These are phyloP conservation scores for Zhuqinia jingwanae DNA, from an alignment of 2,888 invertebrate species.

Conservation along the genomic window DNA sequence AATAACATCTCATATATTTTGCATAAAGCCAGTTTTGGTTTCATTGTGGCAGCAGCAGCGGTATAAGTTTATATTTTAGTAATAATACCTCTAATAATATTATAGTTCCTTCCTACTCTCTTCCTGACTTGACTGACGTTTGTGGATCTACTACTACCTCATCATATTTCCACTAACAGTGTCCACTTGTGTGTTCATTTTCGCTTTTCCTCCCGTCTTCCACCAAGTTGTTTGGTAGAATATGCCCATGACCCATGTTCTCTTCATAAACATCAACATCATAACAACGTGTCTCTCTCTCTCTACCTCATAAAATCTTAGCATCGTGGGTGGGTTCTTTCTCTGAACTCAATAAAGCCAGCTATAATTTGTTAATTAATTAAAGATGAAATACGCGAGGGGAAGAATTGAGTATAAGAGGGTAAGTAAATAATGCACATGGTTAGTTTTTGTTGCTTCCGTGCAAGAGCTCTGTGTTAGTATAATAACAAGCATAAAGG, in stretches of 20 bases:
- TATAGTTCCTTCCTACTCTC: too few relatives aligned
- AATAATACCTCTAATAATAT: background rate
- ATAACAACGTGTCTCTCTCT: background rate
- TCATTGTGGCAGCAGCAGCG: conserved; percentile 7
- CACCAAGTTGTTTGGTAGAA: background rate
- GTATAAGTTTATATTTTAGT: background rate
- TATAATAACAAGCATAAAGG: background rate
- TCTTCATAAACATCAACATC: background rate
- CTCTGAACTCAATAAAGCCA: conserved; percentile 62
- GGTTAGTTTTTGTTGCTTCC: conserved; percentile 14
- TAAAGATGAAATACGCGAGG: conserved; percentile 71
- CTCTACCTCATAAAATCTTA: conserved; percentile 54
- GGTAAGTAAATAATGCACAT: conserved; percentile 67
- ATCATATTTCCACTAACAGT: conserved; percentile 20
- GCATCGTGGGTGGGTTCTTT: conserved; percentile 50
- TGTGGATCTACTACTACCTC: background rate
- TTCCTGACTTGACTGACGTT: too few relatives aligned
- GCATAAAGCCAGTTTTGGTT: background rate
- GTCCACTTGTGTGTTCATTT: conserved; percentile 19
- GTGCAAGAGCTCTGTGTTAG: background rate
- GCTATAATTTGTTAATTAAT: conserved; percentile 76
- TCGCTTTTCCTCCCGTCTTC: conserved; percentile 11
- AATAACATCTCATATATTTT: conserved; percentile 16
- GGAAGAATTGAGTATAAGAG: conserved; percentile 65
- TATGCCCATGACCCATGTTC: background rate